Evolutionary conservation across 1,140 invertebrate species (phyloP).

Genomic region (Eupeodes corollae): DNA sequence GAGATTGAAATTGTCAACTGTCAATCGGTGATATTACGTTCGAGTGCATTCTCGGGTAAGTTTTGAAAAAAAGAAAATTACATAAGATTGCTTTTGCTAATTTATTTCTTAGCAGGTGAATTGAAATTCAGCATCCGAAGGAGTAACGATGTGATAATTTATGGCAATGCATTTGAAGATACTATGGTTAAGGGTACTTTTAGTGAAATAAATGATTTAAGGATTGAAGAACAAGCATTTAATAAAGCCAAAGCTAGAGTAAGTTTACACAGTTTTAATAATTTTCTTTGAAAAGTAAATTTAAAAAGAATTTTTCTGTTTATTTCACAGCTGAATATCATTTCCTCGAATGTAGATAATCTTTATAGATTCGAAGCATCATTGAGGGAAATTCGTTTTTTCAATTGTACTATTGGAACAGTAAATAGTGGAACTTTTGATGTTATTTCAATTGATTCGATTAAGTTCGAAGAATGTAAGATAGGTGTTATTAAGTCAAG

Average conservation of each 20-base stretch:
- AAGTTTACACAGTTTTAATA: slow-evolving; percentile 7
- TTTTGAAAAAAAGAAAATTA: background rate
- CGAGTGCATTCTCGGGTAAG: slow-evolving; percentile 19
- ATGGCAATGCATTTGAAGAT: slow-evolving; percentile 18
- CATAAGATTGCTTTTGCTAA: background rate
- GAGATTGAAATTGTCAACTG: slow-evolving; percentile 20
- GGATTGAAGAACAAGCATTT: slow-evolving; percentile 21
- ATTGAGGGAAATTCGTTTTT: slow-evolving; percentile 22
- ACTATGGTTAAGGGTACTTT: slow-evolving; percentile 19
- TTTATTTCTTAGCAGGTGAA: slow-evolving; percentile 9
- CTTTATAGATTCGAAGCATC: slow-evolving; percentile 21
- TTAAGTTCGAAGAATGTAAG: slow-evolving; percentile 18
- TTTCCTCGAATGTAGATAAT: slow-evolving; percentile 12
- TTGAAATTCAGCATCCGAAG: slow-evolving; percentile 21
- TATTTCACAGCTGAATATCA: slow-evolving; percentile 15
- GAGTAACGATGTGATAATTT: slow-evolving; percentile 14
- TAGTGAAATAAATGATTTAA: slow-evolving; percentile 11
- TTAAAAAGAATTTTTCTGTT: background rate
- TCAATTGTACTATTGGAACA: slow-evolving; percentile 15
- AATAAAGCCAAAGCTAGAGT: slow-evolving; percentile 18
- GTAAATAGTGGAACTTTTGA: slow-evolving; percentile 23
- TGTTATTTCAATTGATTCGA: slow-evolving; percentile 22
- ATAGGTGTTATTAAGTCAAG: slow-evolving; percentile 19
- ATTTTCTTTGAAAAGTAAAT: background rate
- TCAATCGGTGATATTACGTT: slow-evolving; percentile 12